These are phyloP conservation scores for Drosophila burlai DNA, from an alignment of 1,140 invertebrate genomes.

Conservation along the genomic window DNA sequence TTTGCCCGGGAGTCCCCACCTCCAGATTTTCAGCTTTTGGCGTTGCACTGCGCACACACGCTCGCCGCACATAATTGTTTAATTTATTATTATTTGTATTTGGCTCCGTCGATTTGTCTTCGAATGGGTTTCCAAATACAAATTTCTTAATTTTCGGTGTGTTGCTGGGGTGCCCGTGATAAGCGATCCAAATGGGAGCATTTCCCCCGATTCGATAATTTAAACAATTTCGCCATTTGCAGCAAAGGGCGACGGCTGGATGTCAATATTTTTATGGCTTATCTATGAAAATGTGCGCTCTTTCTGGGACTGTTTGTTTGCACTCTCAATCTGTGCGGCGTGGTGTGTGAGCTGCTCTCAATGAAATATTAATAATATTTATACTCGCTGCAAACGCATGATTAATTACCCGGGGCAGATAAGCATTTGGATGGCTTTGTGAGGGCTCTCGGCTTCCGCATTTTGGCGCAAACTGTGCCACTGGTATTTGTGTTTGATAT, in stretches of 20 bases:
- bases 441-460: slow-evolving; percentile 52
- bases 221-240: slow-evolving; percentile 75
- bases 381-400: slow-evolving; percentile 38
- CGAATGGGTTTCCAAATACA: slow-evolving; percentile 67
- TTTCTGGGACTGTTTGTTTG: slow-evolving; percentile 45
- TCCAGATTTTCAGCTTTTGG: slow-evolving; percentile 39
- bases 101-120: slow-evolving; percentile 71
- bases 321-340: slow-evolving; percentile 23
- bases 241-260: slow-evolving; percentile 24
- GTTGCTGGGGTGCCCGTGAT: slow-evolving; percentile 38
- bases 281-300: slow-evolving; percentile 46
- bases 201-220: slow-evolving; percentile 44
- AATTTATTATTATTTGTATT: slow-evolving; percentile 82
- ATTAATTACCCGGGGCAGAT: slow-evolving; percentile 50
- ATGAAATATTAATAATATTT: slow-evolving; percentile 66
- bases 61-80: slow-evolving; percentile 71
- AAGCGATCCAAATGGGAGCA: slow-evolving; percentile 51
- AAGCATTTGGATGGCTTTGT: slow-evolving; percentile 46
- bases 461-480: slow-evolving; percentile 63
- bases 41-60: slow-evolving; percentile 8
- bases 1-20: neutral
- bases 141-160: slow-evolving; percentile 60
- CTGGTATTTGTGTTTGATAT: slow-evolving; percentile 46
- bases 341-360: slow-evolving; percentile 25
- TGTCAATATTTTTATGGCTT: slow-evolving; percentile 80